Evolutionary conservation across 92 coral and sea anemone species (phyloP).

Genomic region (Micromussa lordhowensis): DNA sequence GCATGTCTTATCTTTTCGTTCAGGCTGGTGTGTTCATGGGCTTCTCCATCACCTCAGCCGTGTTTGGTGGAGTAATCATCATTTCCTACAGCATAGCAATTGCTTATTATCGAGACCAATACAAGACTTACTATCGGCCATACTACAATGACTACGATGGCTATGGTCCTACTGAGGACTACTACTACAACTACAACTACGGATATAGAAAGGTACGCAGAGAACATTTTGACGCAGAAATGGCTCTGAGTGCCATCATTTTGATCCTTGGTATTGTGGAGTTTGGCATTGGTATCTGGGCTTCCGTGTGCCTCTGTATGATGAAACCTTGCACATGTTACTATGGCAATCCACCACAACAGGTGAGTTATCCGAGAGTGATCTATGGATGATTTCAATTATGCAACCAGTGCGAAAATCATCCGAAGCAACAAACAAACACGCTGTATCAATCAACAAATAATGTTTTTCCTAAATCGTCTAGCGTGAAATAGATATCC

Average conservation of each 20-base stretch:
- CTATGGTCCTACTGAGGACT: no score
- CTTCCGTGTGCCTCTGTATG: not conserved
- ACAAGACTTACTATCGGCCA: not conserved
- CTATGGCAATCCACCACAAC: not conserved
- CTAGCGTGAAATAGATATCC: no score
- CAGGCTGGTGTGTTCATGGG: constrained; percentile 41
- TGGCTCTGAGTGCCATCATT: not conserved
- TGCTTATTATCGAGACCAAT: not conserved
- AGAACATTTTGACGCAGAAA: not conserved
- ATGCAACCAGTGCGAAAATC: no score
- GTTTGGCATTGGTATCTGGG: constrained; percentile 11
- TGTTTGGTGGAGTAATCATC: constrained; percentile 21
- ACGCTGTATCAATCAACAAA: no score
- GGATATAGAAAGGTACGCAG: no score
- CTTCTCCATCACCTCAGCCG: constrained; percentile 39
- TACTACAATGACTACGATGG: not conserved
- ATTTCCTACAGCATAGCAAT: constrained; percentile 3
- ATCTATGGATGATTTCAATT: no score
- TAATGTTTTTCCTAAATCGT: no score
- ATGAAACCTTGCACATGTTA: not conserved
- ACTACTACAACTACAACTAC: no score
- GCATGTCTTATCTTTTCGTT: not conserved
- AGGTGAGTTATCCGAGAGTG: not conserved
- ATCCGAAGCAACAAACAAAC: no score
- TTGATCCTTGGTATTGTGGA: not conserved